Base-by-base conservation (phyloP, 2,888 invertebrate species). In the Lithophane leautieri region DNA sequence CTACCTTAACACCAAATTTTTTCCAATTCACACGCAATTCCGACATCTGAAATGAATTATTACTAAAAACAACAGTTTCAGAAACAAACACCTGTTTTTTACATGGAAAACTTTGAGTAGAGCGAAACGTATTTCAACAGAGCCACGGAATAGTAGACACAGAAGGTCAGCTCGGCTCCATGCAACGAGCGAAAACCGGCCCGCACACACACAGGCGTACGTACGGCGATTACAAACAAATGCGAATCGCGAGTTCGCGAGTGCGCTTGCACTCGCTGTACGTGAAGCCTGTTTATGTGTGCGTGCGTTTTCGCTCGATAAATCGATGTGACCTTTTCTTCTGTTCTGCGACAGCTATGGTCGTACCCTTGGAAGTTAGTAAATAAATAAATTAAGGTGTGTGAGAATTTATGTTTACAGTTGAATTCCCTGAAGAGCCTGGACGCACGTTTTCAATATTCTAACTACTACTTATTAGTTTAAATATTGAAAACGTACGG, bases 321-420 rank as follows among this genome's bases (percentile, higher is more conserved):
- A 25, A n/a, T 47, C 16, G 34, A 63, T 40, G 9, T 0, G 25
- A 25, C 44, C 76, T 76, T 71, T 44, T 79, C 60, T n/a, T 11
- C 4, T 19, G 6, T 68, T 42, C 85, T 70, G 22, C 62, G 2
- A 40, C 42, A 73, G 66, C 70, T 79, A 73, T 76, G 76, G 69
- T 66, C 72, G 69, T 50, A 86, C 86, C 87, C 66, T 86, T 75
- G 71, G 62, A 85, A 84, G 69, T 88, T 66, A 76, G 87, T 89
- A 90, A 91, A 89, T 90, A 90, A 90, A 90, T 90, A 91, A 90
- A 87, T 86, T 88, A 82, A 84, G 83, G 77, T 68, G 76, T 66
- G 76, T 78, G 77, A 86, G 87, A 88, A 90, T 90, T 90, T 89
- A 86, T 86, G 81, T 86, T 84, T 70, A 83, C 86, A 84, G 84